Conservation (phyloP, 1,140 invertebrate species). For the Pseudoatta argentina region DNA sequence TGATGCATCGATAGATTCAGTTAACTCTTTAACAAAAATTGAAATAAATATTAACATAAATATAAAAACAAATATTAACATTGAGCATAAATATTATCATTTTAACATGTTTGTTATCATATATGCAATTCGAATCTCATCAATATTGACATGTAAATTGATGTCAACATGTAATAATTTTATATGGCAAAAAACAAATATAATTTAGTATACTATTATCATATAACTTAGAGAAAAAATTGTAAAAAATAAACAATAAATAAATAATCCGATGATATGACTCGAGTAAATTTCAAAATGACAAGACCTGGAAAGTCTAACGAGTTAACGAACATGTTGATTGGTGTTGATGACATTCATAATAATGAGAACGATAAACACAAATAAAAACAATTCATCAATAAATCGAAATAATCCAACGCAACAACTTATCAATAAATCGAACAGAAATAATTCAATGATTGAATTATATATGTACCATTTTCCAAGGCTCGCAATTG, state of each 20-base stretch:
- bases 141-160: too few species aligned
- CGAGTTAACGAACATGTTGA: not conserved
- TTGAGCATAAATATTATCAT: not conserved
- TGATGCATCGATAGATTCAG: conserved; percentile 59
- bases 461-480: not conserved
- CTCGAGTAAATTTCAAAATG: not conserved
- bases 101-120: not conserved
- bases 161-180: not conserved
- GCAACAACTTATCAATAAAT: not conserved
- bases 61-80: not conserved
- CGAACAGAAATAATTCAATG: not conserved
- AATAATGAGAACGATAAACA: not conserved
- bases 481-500: not conserved
- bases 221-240: not conserved
- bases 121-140: not conserved
- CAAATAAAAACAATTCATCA: not conserved
- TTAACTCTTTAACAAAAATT: conserved; percentile 27
- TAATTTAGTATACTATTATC: not conserved
- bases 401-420: not conserved
- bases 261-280: not conserved
- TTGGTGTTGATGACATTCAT: not conserved
- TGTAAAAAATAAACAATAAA: not conserved
- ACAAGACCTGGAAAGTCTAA: not conserved
- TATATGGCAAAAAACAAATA: not conserved
- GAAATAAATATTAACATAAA: not conserved